Evolutionary conservation across 2,888 invertebrate genomes (phyloP).

Genomic region (Thecocarcelia acutangulata): DNA sequence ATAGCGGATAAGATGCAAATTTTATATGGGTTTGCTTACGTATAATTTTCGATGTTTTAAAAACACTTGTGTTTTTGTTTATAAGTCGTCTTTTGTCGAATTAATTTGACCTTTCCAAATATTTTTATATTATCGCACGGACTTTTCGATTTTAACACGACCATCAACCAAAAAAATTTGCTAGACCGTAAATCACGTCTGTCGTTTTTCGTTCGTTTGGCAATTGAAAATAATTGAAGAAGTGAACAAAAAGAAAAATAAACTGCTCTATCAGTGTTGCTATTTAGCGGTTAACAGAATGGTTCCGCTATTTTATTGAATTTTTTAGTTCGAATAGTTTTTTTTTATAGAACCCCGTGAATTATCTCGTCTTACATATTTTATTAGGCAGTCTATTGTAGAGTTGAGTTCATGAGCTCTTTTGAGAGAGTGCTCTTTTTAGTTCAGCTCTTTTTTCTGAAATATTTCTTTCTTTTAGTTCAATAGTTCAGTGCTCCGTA

Average conservation of each 20-base stretch:
- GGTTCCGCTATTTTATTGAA: slow-evolving; percentile 9
- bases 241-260: slow-evolving; percentile 10
- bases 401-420: no score
- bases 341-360: no score
- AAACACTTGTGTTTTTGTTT: slow-evolving; percentile 8
- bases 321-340: no score
- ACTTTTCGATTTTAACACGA: slow-evolving; percentile 43
- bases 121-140: slow-evolving; percentile 46
- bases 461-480: no score
- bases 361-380: no score
- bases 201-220: slow-evolving; percentile 67
- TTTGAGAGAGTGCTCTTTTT: no score
- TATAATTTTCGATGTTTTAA: slow-evolving; percentile 19
- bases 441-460: no score
- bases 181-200: slow-evolving; percentile 60
- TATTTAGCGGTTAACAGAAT: not conserved
- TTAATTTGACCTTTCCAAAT: slow-evolving; percentile 33
- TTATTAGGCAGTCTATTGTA: no score
- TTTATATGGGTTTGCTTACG: slow-evolving; percentile 42
- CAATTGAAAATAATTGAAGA: slow-evolving; percentile 45
- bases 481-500: no score
- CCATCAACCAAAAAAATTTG: slow-evolving; percentile 54
- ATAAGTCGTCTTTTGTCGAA: not conserved
- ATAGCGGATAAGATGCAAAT: slow-evolving; percentile 10
- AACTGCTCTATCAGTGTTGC: not conserved